A percentile compares a stretch with the other conserved stretches of the same genome.
phyloP scores from a whole-genome alignment of 2,113 vertebrate genomes.

The Circaetus gallicus region DNA sequence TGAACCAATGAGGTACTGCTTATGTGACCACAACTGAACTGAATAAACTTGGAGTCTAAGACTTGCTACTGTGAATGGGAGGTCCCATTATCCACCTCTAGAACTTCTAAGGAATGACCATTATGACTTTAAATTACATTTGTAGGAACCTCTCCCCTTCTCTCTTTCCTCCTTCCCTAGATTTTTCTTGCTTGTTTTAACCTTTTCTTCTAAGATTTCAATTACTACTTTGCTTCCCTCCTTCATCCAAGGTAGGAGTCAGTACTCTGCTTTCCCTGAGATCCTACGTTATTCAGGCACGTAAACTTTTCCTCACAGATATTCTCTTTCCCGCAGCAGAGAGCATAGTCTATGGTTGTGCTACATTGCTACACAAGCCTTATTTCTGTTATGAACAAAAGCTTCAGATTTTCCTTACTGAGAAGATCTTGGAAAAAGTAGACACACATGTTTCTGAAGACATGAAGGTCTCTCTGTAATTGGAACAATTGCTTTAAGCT shows the following conservation, averaged over 20 bases:
- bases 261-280: neutral
- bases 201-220: neutral
- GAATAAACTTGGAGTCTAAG: neutral
- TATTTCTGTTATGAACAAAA: neutral
- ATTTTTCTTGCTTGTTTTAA: neutral
- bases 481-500: neutral
- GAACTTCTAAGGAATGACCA: neutral
- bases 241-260: neutral
- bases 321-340: neutral
- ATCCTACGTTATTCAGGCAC: neutral
- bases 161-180: neutral
- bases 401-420: neutral
- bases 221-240: neutral
- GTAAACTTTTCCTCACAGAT: neutral
- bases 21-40: neutral
- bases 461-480: neutral
- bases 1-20: neutral
- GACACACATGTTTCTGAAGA: neutral
- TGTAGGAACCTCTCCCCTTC: neutral
- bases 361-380: neutral
- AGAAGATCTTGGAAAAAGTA: neutral
- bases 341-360: neutral
- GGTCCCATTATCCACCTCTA: neutral
- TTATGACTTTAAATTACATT: neutral
- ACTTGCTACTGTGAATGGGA: neutral